phyloP scores from a whole-genome alignment of 2,113 vertebrate genomes.

The Meleagris gallopavo region DNA sequence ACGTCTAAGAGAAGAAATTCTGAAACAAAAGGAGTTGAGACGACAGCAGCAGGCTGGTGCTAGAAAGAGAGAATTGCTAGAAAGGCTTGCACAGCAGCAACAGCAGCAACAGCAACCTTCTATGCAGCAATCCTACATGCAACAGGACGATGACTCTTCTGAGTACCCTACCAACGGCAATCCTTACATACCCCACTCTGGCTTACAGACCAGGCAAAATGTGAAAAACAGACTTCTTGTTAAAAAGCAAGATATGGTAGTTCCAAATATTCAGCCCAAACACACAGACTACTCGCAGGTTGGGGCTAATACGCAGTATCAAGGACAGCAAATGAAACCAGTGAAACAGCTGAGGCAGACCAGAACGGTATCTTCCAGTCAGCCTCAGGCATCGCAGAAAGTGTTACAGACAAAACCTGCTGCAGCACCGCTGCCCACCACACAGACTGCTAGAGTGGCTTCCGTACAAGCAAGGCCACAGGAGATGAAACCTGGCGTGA shows the following conservation, averaged over 20 bases:
- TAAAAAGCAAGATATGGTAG: slow-evolving; percentile 67
- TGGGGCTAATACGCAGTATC: slow-evolving; percentile 57
- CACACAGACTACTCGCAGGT: slow-evolving; percentile 56
- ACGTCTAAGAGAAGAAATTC: slow-evolving; percentile 91
- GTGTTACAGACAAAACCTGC: slow-evolving; percentile 50
- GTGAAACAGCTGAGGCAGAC: slow-evolving; percentile 75
- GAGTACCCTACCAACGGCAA: slow-evolving; percentile 74
- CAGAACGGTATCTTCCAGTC: slow-evolving; percentile 62
- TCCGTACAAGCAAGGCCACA: slow-evolving; percentile 73
- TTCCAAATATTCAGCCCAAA: slow-evolving; percentile 58
- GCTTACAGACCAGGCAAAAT: slow-evolving; percentile 74
- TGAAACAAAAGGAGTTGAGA: slow-evolving; percentile 92
- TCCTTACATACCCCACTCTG: slow-evolving; percentile 75
- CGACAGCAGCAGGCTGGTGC: slow-evolving; percentile 95
- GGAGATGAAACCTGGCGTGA: slow-evolving; percentile 83
- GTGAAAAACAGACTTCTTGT: slow-evolving; percentile 82
- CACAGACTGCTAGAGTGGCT: slow-evolving; percentile 62
- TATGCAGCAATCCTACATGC: slow-evolving; percentile 37
- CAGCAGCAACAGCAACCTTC: slow-evolving; percentile 67
- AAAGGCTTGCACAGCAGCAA: slow-evolving; percentile 86
- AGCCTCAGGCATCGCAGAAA: slow-evolving; percentile 34
- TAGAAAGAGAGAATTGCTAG: slow-evolving; percentile 91
- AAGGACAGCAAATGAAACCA: slow-evolving; percentile 72
- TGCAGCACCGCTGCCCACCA: slow-evolving; percentile 50
- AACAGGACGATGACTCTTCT: slow-evolving; percentile 51